Evolutionary conservation across 2,888 invertebrate genomes (phyloP), one percentile per base, ranked within the genome.

Genomic region (Sipunculus nudus): DNA sequence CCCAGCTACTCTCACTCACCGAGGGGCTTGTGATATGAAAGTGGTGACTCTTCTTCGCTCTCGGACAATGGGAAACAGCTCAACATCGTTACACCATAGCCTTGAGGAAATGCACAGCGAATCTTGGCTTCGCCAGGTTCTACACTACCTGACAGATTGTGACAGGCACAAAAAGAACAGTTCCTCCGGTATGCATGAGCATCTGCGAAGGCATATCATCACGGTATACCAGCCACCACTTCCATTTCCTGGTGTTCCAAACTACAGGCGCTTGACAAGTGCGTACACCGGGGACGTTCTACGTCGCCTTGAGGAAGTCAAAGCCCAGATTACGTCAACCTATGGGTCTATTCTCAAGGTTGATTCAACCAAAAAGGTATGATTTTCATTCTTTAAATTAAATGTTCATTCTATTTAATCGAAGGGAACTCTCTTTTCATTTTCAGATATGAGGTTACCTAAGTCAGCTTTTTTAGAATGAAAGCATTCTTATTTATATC

Each of bases 321-420:
- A 68, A 58, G 71, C 73, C 21, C 28, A 40, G 52, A 63, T 75
- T 19, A 75, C 72, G 1, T 71, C 68, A 0, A 45, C 49, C n/a
- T 71, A 65, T 62, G 75, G 73, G 2, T 23, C 21, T 8, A 55
- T 73, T 13, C 41, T 74, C 5, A 75, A 74, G 45, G 49, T 74
- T 45, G 72, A 72, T 46, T 75, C 74, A 10, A 75, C 71, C 1
- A 75, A 73, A 48, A 54, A 54, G n/a, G n/a, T n/a, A n/a, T n/a
- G n/a, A n/a, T n/a, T n/a, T n/a, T n/a, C n/a, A n/a, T n/a, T n/a
- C n/a, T n/a, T n/a, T n/a, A n/a, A n/a, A n/a, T n/a, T n/a, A n/a
- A n/a, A n/a, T n/a, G n/a, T n/a, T n/a, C n/a, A n/a, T n/a, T n/a
- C n/a, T n/a, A n/a, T n/a, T n/a, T n/a, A n/a, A n/a, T n/a, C n/a